These are phyloP conservation scores for Osmerus eperlanus DNA, from an alignment of 2,113 vertebrate species.

Conservation along the genomic window DNA sequence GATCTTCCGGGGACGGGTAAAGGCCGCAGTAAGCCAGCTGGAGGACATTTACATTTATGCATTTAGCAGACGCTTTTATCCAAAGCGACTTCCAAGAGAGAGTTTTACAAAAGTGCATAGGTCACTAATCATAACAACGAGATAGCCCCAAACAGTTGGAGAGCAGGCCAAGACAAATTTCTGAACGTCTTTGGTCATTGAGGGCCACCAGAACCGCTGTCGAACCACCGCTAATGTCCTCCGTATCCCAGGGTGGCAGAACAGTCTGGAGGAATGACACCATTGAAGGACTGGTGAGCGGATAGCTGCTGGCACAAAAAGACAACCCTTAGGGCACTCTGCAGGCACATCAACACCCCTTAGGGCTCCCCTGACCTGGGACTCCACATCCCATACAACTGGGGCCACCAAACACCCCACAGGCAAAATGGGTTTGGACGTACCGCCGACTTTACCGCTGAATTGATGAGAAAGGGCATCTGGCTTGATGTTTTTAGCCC, in stretches of 20 bases:
- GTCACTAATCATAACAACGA: no score
- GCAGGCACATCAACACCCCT: background rate
- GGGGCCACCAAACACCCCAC: background rate
- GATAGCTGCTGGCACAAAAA: background rate
- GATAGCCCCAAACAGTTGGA: background rate
- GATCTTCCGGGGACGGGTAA: background rate
- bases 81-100: no score
- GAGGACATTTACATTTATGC: no score
- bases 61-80: no score
- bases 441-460: background rate
- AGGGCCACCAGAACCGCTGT: conserved; percentile 11
- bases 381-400: background rate
- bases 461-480: background rate
- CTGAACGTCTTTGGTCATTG: background rate
- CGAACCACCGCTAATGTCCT: background rate
- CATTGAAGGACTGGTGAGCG: background rate
- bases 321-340: background rate
- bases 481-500: conserved; percentile 17
- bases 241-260: background rate
- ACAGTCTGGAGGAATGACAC: background rate
- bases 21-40: background rate
- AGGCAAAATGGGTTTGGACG: background rate
- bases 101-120: no score
- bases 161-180: background rate
- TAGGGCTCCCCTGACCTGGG: background rate